These are phyloP conservation scores for Acestrorhynchus altus DNA, from an alignment of 2,797 vertebrate genomes.

Conservation along the genomic window DNA sequence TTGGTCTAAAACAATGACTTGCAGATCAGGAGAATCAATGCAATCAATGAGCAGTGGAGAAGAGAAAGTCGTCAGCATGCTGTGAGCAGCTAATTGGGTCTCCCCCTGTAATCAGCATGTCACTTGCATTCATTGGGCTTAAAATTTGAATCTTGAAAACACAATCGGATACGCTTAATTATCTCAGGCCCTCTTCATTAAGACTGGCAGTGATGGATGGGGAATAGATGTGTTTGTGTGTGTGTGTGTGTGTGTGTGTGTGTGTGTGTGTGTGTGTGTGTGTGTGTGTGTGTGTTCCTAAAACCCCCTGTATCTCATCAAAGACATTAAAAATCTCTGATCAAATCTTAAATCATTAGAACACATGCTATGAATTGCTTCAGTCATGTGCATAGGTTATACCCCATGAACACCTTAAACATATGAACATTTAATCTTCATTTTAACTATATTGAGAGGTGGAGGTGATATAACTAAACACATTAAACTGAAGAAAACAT, in stretches of 20 bases:
- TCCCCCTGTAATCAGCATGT: constrained; percentile 52
- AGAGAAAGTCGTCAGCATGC: constrained; percentile 59
- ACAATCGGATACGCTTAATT: constrained; percentile 67
- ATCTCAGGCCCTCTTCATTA: constrained; percentile 61
- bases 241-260: too few relatives aligned
- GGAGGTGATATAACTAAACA: too few relatives aligned
- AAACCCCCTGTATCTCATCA: background rate
- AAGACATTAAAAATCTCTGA: background rate
- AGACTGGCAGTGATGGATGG: constrained; percentile 71
- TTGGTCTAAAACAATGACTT: constrained; percentile 26
- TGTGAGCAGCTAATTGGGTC: constrained; percentile 48
- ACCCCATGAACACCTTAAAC: too few relatives aligned
- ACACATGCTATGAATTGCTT: too few relatives aligned
- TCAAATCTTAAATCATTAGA: too few relatives aligned
- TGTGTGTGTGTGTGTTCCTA: too few relatives aligned
- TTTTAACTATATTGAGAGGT: too few relatives aligned
- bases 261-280: too few relatives aligned
- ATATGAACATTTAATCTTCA: too few relatives aligned
- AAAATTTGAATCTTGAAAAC: constrained; percentile 54
- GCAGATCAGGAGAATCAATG: constrained; percentile 51
- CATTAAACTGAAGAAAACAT: too few relatives aligned
- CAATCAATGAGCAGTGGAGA: constrained; percentile 47
- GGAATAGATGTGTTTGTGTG: constrained; percentile 36
- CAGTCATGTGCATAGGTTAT: too few relatives aligned
- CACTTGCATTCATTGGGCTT: constrained; percentile 51